Conservation (phyloP, 1,140 invertebrate genomes). For the Steinernema feltiae region DNA sequence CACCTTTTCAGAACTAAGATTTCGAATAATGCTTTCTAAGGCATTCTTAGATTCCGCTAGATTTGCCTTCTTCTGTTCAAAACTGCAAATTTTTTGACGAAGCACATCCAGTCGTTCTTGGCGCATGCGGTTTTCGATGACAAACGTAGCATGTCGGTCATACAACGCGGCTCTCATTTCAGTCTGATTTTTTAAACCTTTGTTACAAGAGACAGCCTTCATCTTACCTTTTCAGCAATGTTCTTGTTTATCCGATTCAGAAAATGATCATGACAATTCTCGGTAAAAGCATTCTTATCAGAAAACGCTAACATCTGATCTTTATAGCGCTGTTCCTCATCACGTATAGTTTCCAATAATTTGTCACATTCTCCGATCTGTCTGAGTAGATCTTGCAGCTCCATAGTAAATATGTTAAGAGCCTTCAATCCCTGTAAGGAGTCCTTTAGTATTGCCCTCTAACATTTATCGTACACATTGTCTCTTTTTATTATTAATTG, state of each 20-base stretch:
- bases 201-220: too few species aligned
- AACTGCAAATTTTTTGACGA: background rate
- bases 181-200: too few species aligned
- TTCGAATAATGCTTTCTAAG: background rate
- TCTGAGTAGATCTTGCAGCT: background rate
- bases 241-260: background rate
- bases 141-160: background rate
- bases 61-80: background rate
- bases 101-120: background rate
- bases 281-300: too few species aligned
- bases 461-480: too few species aligned
- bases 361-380: background rate
- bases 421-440: background rate
- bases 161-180: background rate
- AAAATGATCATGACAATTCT: background rate
- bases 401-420: background rate
- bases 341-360: background rate
- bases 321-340: background rate
- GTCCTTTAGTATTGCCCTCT: too few species aligned
- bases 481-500: too few species aligned
- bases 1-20: background rate
- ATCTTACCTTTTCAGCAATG: background rate
- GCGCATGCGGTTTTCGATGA: background rate
- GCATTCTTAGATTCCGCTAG: background rate
- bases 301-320: too few species aligned